Evolutionary conservation across 2,113 vertebrate species (phyloP).

Genomic region (Hemibagrus wyckioides): DNA sequence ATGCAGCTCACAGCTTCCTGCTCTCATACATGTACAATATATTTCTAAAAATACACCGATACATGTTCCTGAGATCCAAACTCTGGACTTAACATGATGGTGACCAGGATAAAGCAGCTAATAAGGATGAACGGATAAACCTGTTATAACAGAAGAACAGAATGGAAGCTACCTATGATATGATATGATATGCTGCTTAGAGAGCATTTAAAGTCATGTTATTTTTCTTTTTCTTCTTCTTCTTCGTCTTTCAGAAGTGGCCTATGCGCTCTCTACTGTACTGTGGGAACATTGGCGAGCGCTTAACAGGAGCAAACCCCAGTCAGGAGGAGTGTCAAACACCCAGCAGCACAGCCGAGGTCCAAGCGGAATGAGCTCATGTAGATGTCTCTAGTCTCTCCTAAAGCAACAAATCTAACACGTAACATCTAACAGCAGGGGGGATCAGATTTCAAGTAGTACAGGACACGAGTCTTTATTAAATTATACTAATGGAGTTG

Average conservation of each 20-base stretch:
- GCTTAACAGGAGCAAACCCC: constrained; percentile 60
- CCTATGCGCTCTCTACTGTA: constrained; percentile 85
- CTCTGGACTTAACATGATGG: background rate
- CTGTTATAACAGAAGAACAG: background rate
- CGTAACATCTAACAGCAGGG: no score
- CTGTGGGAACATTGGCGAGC: constrained; percentile 72
- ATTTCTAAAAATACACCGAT: background rate
- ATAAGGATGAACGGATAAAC: background rate
- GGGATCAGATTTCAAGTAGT: background rate
- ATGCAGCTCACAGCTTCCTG: background rate
- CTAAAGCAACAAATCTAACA: background rate
- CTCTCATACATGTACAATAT: background rate
- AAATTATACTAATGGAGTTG: background rate
- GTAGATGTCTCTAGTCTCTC: background rate
- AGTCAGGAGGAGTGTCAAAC: constrained; percentile 56
- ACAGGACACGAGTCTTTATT: background rate
- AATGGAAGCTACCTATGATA: background rate
- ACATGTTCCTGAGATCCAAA: background rate
- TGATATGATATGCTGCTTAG: background rate
- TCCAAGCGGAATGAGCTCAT: constrained; percentile 53
- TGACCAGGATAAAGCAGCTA: background rate
- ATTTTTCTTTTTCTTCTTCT: no score
- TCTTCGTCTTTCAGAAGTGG: constrained; percentile 79
- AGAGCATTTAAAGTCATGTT: background rate
- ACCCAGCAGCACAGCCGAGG: constrained; percentile 35